Evolutionary conservation across 2,113 vertebrate species (phyloP).

Genomic region (Ictalurus punctatus): DNA sequence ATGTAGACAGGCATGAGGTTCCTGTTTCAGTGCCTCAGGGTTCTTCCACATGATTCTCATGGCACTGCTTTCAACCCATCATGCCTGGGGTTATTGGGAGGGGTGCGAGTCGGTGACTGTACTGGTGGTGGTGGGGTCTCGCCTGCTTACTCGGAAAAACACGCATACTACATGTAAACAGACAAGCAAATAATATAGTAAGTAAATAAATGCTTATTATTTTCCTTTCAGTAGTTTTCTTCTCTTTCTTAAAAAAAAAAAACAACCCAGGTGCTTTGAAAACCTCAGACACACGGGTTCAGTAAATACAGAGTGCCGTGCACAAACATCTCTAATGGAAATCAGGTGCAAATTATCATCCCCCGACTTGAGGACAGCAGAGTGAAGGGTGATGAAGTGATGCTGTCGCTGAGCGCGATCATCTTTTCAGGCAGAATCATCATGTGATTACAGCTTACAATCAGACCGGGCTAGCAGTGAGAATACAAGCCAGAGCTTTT

Average conservation of each 20-base stretch:
- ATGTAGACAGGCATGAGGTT: slow-evolving; percentile 27
- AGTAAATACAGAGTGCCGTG: slow-evolving; percentile 48
- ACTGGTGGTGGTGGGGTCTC: not conserved
- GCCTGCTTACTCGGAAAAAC: not conserved
- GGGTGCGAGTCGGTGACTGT: not conserved
- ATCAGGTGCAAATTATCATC: slow-evolving; percentile 53
- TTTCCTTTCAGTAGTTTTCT: not conserved
- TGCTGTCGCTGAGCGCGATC: not conserved
- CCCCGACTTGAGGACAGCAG: slow-evolving; percentile 6
- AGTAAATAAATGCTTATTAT: not conserved
- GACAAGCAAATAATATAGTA: not conserved
- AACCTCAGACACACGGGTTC: slow-evolving; percentile 14
- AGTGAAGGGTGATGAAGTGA: not conserved
- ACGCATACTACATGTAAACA: not conserved
- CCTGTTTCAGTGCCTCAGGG: slow-evolving; percentile 31
- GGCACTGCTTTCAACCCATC: slow-evolving; percentile 31
- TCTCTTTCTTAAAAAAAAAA: not conserved
- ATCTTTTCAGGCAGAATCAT: slow-evolving; percentile 29
- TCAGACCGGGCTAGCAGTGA: slow-evolving; percentile 12
- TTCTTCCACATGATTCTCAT: slow-evolving; percentile 40
- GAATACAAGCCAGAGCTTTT: not conserved
- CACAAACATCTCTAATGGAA: slow-evolving; percentile 53
- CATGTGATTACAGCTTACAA: slow-evolving; percentile 5
- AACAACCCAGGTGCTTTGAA: not conserved
- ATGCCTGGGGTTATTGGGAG: not conserved